Conservation (phyloP, 2,797 vertebrate species). For the Parambassis ranga region DNA sequence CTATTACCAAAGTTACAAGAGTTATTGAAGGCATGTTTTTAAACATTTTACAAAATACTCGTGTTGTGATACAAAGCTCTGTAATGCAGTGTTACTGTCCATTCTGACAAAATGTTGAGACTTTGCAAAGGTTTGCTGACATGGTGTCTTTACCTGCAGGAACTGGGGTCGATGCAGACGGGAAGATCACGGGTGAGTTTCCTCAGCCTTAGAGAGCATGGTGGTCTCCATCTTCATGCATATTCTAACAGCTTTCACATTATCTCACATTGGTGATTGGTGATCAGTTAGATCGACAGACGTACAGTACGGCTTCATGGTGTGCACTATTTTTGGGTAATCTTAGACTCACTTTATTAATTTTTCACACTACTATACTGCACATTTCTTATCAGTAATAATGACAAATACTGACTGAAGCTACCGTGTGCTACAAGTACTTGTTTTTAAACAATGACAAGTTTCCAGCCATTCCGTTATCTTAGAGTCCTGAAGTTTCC, state of each 20-base stretch:
- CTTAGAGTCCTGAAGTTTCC: background rate
- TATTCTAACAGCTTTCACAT: conserved; percentile 18
- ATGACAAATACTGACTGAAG: background rate
- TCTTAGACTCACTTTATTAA: background rate
- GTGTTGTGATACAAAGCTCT: too few relatives aligned
- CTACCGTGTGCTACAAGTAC: background rate
- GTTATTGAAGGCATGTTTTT: conserved; percentile 61
- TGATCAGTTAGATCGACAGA: conserved; percentile 14
- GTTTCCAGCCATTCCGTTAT: background rate
- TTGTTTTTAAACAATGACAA: background rate
- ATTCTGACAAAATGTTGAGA: background rate
- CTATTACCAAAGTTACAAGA: conserved; percentile 59
- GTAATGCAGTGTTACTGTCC: too few relatives aligned
- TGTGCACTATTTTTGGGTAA: conserved; percentile 15
- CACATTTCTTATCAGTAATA: background rate
- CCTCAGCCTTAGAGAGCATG: background rate
- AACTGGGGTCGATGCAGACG: conserved; percentile 65
- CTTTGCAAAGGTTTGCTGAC: background rate
- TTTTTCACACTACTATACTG: background rate
- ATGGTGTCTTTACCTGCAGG: conserved; percentile 38
- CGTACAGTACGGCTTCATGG: conserved; percentile 25
- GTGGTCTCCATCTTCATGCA: background rate
- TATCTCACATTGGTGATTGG: background rate
- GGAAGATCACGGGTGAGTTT: conserved; percentile 84
- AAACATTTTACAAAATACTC: background rate